phyloP scores from a whole-genome alignment of 2,113 vertebrate species.

The Heptranchias perlo region DNA sequence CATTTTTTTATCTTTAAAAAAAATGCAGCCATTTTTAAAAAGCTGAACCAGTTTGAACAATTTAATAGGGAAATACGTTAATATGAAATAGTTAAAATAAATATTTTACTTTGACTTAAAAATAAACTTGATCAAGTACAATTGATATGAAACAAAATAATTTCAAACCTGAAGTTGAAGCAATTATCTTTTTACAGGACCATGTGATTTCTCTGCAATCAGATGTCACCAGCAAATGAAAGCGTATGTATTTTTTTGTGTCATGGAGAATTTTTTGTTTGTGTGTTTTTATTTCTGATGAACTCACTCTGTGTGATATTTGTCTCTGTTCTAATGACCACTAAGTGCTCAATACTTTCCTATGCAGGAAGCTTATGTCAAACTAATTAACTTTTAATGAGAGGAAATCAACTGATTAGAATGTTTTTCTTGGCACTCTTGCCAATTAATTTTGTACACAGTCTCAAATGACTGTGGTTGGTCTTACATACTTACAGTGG shows the following conservation, averaged over 20 bases:
- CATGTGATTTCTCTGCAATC: constrained; percentile 43
- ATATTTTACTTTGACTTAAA: not conserved
- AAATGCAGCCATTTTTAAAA: not conserved
- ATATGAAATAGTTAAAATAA: not conserved
- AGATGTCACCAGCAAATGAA: constrained; percentile 44
- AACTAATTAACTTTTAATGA: constrained; percentile 80
- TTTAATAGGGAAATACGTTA: not conserved
- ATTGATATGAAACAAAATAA: not conserved
- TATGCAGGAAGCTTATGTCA: constrained; percentile 71
- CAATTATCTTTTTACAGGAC: constrained; percentile 41
- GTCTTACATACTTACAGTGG: constrained; percentile 39
- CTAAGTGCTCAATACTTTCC: constrained; percentile 71
- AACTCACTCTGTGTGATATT: constrained; percentile 55
- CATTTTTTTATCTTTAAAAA: not conserved
- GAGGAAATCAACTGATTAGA: constrained; percentile 77
- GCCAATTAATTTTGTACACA: constrained; percentile 70
- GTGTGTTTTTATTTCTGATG: constrained; percentile 46
- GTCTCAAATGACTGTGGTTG: constrained; percentile 48
- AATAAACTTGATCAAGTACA: not conserved
- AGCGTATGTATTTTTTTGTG: constrained; percentile 45
- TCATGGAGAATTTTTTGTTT: constrained; percentile 37
- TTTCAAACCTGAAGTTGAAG: not conserved
- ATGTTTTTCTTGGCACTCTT: constrained; percentile 70
- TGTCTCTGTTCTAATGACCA: constrained; percentile 69
- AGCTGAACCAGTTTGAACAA: not conserved